Percentiles rank a stretch among this genome's conserved stretches.
These are phyloP conservation scores for Nibea albiflora DNA, from an alignment of 2,113 vertebrate genomes.

Conservation along the genomic window DNA sequence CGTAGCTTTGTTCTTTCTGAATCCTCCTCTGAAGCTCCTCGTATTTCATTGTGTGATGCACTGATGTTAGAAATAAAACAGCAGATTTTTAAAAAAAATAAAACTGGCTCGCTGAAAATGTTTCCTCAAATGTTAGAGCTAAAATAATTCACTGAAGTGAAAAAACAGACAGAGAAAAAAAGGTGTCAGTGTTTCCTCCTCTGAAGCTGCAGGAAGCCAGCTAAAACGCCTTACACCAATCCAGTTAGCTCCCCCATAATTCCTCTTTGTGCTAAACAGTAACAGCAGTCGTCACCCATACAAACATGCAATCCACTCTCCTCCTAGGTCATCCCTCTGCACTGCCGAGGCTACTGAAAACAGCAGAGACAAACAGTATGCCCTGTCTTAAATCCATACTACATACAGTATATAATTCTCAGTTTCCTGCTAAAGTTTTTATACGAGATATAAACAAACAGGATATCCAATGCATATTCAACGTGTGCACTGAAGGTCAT, in stretches of 20 bases:
- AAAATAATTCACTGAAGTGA: slow-evolving; percentile 3
- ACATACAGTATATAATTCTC: not conserved
- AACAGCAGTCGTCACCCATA: slow-evolving; percentile 49
- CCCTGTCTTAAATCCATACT: not conserved
- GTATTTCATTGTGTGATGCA: not conserved
- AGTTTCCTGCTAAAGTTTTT: not conserved
- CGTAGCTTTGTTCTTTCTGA: slow-evolving; percentile 2
- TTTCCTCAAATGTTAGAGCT: not conserved
- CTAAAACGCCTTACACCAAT: slow-evolving; percentile 72
- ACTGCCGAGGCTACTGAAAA: slow-evolving; percentile 4
- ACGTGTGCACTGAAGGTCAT: not conserved
- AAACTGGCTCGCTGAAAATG: slow-evolving; percentile 3
- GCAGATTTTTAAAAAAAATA: slow-evolving; percentile 7
- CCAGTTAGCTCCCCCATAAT: slow-evolving; percentile 69
- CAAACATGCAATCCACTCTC: slow-evolving; percentile 34
- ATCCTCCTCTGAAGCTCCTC: not conserved
- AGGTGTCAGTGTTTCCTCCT: slow-evolving; percentile 35
- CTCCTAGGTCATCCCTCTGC: slow-evolving; percentile 23
- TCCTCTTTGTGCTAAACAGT: slow-evolving; percentile 64
- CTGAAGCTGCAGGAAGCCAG: slow-evolving; percentile 45
- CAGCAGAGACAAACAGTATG: not conserved
- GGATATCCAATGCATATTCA: too few species aligned
- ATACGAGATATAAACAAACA: not conserved
- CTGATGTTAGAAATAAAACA: slow-evolving; percentile 19
- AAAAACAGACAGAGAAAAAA: slow-evolving; percentile 16